Evolutionary conservation across 2,888 invertebrate species (phyloP), one percentile per base, ranked within the genome.

Genomic region (Isoperla grammatica): DNA sequence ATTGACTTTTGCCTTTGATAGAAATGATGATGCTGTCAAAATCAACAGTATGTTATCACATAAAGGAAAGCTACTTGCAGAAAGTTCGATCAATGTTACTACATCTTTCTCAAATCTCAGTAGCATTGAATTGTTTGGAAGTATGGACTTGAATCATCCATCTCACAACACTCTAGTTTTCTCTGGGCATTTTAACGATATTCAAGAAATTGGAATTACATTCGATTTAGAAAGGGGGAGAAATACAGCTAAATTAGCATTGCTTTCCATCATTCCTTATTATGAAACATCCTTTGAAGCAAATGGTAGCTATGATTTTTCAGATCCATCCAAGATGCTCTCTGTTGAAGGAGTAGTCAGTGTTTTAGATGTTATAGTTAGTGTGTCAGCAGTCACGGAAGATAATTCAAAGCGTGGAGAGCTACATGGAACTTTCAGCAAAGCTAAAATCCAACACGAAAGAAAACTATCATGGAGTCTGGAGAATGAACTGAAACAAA

Each of bases 381-480:
- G 35, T 11, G 20, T 60, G 12, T 49, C 53, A 3, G 58, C 56
- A 5, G 40, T 50, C 22, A 56, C 61, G 12, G 59, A 61, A n/a
- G 53, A 63, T 46, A 54, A 63, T 22, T 56, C 42, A 17, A 23
- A 58, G 29, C 43, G 49, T 1, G 54, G 54, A 17, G 29, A 56
- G 23, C 29, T 61, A 22, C 23, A 53, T 3, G 56, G 42, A 17
- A 29, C 55, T 37, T 56, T 56, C 9, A 22, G 46, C 6, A 55
- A 29, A 8, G 15, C 13, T 35, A 29, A 6, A 37, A 48, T 6
- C 20, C 22, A 20, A 59, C 23, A 17, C 35, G 43, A 20, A 23
- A 17, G 11, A 55, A 46, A 37, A 49, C 55, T 12, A 12, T 17
- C 13, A 19, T 62, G 62, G 62, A 45, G 53, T 3, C 13, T 58